These are phyloP conservation scores for Clarias macrocephalus DNA, from an alignment of 2,113 vertebrate genomes.

Conservation along the genomic window DNA sequence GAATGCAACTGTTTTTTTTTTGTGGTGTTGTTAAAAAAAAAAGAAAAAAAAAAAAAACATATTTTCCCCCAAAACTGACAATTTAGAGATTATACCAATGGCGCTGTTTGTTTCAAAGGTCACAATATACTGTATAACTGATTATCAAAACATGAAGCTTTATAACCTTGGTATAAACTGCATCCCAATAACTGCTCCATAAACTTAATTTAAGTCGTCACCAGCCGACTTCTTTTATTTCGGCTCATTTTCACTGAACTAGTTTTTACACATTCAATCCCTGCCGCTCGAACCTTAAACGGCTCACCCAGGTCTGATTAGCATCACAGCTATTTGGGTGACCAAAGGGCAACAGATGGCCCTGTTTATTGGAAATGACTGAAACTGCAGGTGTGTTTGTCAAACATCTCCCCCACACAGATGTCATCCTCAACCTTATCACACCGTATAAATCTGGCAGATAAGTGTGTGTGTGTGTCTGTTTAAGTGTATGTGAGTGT, in stretches of 20 bases:
- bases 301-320: slow-evolving; percentile 15
- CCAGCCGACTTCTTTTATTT: neutral
- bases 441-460: slow-evolving; percentile 23
- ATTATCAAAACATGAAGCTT: neutral
- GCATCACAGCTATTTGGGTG: slow-evolving; percentile 12
- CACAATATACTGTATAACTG: neutral
- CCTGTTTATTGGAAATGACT: slow-evolving; percentile 46
- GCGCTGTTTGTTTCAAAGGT: neutral
- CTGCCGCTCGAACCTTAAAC: neutral
- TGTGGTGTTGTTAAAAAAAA: no score
- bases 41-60: no score
- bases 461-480: slow-evolving; percentile 23
- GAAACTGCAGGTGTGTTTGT: slow-evolving; percentile 37
- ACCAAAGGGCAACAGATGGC: slow-evolving; percentile 45
- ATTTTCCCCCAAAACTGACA: neutral
- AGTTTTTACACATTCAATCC: neutral
- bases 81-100: neutral
- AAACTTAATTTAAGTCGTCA: neutral
- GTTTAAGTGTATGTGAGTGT: neutral
- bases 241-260: neutral
- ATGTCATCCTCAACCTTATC: slow-evolving; percentile 40
- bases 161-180: neutral
- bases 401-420: neutral
- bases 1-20: no score
- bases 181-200: neutral